Evolutionary conservation across 1,140 invertebrate species (phyloP).

Genomic region (Ephestia elutella): DNA sequence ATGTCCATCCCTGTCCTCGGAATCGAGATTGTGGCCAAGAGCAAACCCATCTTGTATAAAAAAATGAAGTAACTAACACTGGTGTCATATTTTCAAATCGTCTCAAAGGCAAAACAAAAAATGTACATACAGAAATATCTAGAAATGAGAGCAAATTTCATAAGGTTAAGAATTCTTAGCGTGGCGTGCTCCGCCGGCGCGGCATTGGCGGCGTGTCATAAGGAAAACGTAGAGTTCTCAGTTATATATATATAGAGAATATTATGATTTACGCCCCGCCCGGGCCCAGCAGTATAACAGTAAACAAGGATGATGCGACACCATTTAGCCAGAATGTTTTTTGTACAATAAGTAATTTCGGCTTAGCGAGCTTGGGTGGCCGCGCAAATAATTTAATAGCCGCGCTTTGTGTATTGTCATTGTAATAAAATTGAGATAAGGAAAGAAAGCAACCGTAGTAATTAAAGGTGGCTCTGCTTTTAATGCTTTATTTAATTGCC

Average conservation of each 20-base stretch:
- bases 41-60: too few species aligned
- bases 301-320: constrained; percentile 41
- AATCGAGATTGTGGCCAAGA: too few species aligned
- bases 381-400: constrained; percentile 59
- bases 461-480: constrained; percentile 46
- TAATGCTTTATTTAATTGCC: constrained; percentile 46
- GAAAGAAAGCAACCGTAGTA: constrained; percentile 56
- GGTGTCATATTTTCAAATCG: too few species aligned
- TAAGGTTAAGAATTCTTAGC: neutral
- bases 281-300: constrained; percentile 16
- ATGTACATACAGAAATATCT: too few species aligned
- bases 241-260: too few species aligned
- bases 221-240: constrained; percentile 7
- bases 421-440: constrained; percentile 60
- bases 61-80: too few species aligned
- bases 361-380: constrained; percentile 19
- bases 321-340: constrained; percentile 36
- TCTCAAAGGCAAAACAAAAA: too few species aligned
- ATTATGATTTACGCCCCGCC: constrained; percentile 36
- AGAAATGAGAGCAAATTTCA: too few species aligned
- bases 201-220: too few species aligned
- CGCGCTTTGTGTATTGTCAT: constrained; percentile 59
- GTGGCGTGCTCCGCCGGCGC: too few species aligned
- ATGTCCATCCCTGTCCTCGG: too few species aligned
- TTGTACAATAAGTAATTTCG: constrained; percentile 34